Evolutionary conservation across 2,797 vertebrate genomes (phyloP).

Genomic region (Leuciscus waleckii): DNA sequence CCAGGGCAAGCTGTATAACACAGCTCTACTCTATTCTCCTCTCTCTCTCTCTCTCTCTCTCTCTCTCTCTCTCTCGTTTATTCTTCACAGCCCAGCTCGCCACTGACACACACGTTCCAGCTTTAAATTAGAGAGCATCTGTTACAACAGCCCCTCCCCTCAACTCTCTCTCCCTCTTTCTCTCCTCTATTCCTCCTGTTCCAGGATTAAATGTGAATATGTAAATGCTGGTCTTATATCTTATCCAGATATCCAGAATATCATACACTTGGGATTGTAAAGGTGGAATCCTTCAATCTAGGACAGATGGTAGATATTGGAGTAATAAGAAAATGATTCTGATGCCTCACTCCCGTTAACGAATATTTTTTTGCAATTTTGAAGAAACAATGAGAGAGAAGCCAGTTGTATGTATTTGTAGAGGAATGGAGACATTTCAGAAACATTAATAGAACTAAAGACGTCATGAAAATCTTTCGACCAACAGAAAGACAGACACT

Average conservation of each 20-base stretch:
- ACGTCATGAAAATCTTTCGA: background rate
- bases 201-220: constrained; percentile 8
- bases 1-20: constrained; percentile 40
- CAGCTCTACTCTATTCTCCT: background rate
- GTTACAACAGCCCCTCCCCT: constrained; percentile 36
- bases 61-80: constrained; percentile 28
- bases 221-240: background rate
- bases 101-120: constrained; percentile 30
- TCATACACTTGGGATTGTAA: background rate
- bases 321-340: background rate
- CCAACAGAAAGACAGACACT: background rate
- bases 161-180: constrained; percentile 21
- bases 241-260: background rate
- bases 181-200: constrained; percentile 6
- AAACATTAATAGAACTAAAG: background rate
- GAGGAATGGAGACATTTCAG: background rate
- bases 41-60: too few relatives aligned
- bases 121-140: constrained; percentile 38
- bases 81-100: constrained; percentile 45
- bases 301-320: background rate
- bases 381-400: background rate
- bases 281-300: background rate
- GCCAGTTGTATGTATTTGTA: background rate
- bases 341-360: background rate
- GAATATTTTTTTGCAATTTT: background rate